A percentile compares a stretch with the other conserved stretches of the same genome.
Conservation (phyloP, 1,140 invertebrate genomes). For the Anoplophora glabripennis region DNA sequence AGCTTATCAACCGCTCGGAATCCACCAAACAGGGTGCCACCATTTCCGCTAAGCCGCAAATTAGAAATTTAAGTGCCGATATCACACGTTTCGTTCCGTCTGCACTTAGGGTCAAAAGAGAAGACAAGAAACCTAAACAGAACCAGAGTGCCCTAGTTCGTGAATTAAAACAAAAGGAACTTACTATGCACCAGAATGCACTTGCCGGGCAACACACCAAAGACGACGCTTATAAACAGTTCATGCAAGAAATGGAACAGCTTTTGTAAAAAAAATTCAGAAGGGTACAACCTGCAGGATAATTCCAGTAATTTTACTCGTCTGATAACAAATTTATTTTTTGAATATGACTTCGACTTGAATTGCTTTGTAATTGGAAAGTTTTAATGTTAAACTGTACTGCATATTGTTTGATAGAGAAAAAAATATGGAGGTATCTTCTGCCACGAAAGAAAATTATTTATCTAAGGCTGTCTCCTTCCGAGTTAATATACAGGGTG, state of each 20-base stretch:
- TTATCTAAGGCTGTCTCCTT: no score
- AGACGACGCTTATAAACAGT: constrained; percentile 96
- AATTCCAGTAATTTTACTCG: no score
- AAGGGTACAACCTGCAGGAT: no score
- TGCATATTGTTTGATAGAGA: no score
- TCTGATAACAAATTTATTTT: no score
- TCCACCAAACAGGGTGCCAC: constrained; percentile 62
- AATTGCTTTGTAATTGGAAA: no score
- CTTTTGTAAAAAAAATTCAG: constrained; percentile 61
- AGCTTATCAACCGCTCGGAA: constrained; percentile 62
- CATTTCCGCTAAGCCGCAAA: constrained; percentile 94
- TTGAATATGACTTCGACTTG: no score
- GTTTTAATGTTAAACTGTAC: no score
- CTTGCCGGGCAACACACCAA: constrained; percentile 69
- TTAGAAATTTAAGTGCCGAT: constrained; percentile 90
- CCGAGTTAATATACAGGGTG: no score
- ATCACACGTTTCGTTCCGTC: constrained; percentile 94
- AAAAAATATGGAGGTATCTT: no score
- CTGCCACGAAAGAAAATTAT: no score
- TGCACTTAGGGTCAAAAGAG: constrained; percentile 83
- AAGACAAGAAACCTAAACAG: constrained; percentile 61
- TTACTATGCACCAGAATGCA: constrained; percentile 35
- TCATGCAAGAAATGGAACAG: constrained; percentile 98
- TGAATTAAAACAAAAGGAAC: constrained; percentile 49
- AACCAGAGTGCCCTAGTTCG: constrained; percentile 40